A percentile compares a stretch with the other conserved stretches of the same genome.
Evolutionary conservation across 2,888 invertebrate genomes (phyloP).

Genomic region (Drosophila differens): DNA sequence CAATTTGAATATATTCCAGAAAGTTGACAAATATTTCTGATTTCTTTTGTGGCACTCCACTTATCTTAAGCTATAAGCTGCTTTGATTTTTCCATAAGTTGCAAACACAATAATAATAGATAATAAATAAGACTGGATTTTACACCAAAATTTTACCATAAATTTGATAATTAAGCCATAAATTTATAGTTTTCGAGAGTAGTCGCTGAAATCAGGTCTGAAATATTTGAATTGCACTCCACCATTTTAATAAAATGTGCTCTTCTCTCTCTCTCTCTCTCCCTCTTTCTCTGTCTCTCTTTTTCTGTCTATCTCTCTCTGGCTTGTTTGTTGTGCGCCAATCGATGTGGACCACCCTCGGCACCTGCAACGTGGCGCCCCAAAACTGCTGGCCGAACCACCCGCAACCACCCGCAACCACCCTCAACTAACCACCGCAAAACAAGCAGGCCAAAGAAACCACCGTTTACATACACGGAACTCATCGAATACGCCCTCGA

Average conservation of each 20-base stretch:
- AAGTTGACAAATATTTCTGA: not conserved
- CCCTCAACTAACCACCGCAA: conserved; percentile 73
- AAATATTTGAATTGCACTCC: not conserved
- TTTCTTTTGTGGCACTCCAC: not conserved
- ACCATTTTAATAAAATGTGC: conserved; percentile 34
- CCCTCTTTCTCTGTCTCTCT: not conserved
- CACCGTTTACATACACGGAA: conserved; percentile 96
- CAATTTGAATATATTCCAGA: not conserved
- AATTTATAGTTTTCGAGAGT: not conserved
- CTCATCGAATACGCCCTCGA: conserved; percentile 94
- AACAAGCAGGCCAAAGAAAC: conserved; percentile 89
- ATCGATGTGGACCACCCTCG: conserved; percentile 62
- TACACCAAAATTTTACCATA: not conserved
- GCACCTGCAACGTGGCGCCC: conserved; percentile 6
- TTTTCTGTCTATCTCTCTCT: conserved; percentile 7
- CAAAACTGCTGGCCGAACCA: conserved; percentile 1
- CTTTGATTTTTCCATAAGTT: not conserved
- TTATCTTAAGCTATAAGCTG: not conserved
- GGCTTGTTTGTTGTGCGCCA: conserved; percentile 41
- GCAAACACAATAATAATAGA: not conserved
- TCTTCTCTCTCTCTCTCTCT: not conserved
- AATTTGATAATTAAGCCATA: not conserved
- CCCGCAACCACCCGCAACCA: conserved; percentile 25
- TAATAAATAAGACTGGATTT: not conserved
- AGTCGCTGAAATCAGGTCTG: not conserved